A percentile compares a stretch with the other conserved stretches of the same genome.
Conservation (phyloP, 2,888 invertebrate genomes). For the Octonoba sinensis region DNA sequence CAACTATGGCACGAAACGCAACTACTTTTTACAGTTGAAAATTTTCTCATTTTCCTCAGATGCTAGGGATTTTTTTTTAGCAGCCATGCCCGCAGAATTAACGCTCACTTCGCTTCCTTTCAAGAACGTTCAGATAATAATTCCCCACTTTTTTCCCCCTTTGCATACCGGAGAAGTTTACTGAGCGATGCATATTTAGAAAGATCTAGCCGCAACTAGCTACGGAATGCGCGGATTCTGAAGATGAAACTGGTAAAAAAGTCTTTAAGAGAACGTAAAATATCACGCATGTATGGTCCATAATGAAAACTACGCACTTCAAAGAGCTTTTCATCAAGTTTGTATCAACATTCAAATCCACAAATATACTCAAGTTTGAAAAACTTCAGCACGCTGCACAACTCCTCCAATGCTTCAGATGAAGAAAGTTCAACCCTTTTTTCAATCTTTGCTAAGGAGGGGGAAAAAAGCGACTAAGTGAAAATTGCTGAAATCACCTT, state of each 20-base stretch:
- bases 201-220: conserved; percentile 24
- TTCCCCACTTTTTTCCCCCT: conserved; percentile 32
- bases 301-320: conserved; percentile 29
- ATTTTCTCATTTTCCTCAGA: conserved; percentile 60
- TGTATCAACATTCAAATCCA: conserved; percentile 28
- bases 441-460: too few species aligned
- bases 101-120: conserved; percentile 49
- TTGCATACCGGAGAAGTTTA: conserved; percentile 24
- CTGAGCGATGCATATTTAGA: conserved; percentile 17
- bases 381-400: not conserved
- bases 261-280: not conserved
- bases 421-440: conserved; percentile 1
- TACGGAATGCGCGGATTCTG: conserved; percentile 40
- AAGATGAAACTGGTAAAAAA: conserved; percentile 15
- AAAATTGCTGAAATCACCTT: too few species aligned
- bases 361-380: conserved; percentile 19
- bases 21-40: conserved; percentile 62
- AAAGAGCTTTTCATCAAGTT: conserved; percentile 24
- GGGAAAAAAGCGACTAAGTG: too few species aligned
- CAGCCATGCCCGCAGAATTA: conserved; percentile 26
- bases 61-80: conserved; percentile 28
- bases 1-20: conserved; percentile 56
- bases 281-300: conserved; percentile 20
- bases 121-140: conserved; percentile 50
- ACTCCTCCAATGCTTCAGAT: not conserved